Percentiles rank a stretch among this genome's conserved stretches.
Conservation (phyloP, 2,113 vertebrate species). For the Electrona antarctica region DNA sequence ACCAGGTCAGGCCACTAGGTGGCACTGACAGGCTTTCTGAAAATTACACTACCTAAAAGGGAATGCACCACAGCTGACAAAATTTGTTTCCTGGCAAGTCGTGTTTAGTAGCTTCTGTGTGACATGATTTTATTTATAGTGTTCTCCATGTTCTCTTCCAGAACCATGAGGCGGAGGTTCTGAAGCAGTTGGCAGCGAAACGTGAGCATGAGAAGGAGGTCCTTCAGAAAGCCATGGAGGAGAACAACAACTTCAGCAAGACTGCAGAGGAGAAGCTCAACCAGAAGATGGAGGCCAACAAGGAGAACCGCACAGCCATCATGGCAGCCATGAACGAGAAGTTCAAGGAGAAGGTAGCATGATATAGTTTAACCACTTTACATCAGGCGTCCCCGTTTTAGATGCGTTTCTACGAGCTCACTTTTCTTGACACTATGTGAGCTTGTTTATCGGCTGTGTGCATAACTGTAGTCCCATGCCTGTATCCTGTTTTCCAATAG, state of each 20-base stretch:
- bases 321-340: constrained; percentile 95
- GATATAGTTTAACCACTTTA: no score
- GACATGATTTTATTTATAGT: neutral
- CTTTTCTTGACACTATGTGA: neutral
- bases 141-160: constrained; percentile 45
- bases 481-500: no score
- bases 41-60: no score
- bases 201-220: constrained; percentile 96
- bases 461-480: no score
- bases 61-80: no score
- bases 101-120: neutral
- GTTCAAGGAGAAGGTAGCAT: constrained; percentile 91
- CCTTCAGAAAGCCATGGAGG: constrained; percentile 93
- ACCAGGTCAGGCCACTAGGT: no score
- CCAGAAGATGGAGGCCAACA: constrained; percentile 97
- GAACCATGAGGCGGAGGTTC: constrained; percentile 94
- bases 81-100: neutral
- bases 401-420: no score
- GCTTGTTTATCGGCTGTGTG: no score
- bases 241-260: constrained; percentile 98
- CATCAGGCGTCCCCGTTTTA: neutral
- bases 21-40: no score
- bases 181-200: constrained; percentile 97
- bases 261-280: constrained; percentile 98
- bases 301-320: constrained; percentile 94